Evolutionary conservation across 1,140 invertebrate species (phyloP).

Genomic region (Chlorops oryzae): DNA sequence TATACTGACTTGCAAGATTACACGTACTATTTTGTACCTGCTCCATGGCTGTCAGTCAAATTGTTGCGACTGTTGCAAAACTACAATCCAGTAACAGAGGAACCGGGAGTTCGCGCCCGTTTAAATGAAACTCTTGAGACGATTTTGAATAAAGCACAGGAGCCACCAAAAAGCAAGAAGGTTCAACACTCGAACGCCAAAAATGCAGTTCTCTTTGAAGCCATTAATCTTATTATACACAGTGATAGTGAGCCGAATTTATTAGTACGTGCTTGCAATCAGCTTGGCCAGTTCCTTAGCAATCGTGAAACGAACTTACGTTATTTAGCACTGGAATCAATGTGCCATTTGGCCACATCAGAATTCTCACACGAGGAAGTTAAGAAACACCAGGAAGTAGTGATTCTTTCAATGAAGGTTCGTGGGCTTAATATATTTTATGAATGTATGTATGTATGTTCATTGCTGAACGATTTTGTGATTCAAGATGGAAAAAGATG

Average conservation of each 20-base stretch:
- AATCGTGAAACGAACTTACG: slow-evolving; percentile 98
- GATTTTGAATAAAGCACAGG: slow-evolving; percentile 99
- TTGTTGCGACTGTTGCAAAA: slow-evolving; percentile 93
- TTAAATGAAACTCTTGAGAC: slow-evolving; percentile 98
- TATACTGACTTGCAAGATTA: slow-evolving; percentile 99
- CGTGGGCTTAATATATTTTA: slow-evolving; percentile 10
- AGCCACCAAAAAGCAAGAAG: slow-evolving; percentile 99
- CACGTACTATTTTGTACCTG: slow-evolving; percentile 99
- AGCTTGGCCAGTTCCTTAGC: slow-evolving; percentile 96
- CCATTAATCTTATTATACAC: slow-evolving; percentile 99
- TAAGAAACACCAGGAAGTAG: slow-evolving; percentile 99
- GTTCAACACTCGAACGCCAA: slow-evolving; percentile 99
- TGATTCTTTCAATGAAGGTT: slow-evolving; percentile 93
- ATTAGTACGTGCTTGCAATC: slow-evolving; percentile 96
- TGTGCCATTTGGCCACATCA: slow-evolving; percentile 98
- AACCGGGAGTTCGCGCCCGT: slow-evolving; percentile 88
- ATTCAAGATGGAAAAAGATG: slow-evolving; percentile 88
- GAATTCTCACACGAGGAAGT: slow-evolving; percentile 99
- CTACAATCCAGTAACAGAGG: slow-evolving; percentile 93
- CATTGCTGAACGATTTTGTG: neutral
- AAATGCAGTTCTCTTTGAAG: slow-evolving; percentile 99
- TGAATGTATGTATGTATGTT: too few relatives aligned
- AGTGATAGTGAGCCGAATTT: slow-evolving; percentile 97
- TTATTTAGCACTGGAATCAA: slow-evolving; percentile 96
- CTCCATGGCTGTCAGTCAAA: slow-evolving; percentile 99